Conservation (phyloP, 1,140 invertebrate species). For the Phymorhynchus buccinoides region DNA sequence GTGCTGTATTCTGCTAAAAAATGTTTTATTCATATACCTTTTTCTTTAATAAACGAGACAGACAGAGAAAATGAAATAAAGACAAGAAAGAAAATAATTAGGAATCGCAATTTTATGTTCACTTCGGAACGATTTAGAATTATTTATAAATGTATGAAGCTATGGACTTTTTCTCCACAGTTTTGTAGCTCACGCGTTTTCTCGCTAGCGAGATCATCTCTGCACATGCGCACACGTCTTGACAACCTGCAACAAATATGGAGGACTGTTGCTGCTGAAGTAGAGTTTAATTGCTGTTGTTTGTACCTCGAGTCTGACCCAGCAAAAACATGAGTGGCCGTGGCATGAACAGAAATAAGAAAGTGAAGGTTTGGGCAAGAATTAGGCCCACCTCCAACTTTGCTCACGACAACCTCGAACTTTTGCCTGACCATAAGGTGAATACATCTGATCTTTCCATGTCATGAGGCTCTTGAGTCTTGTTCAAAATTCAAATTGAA, state of each 20-base stretch:
- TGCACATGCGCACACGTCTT: constrained; percentile 58
- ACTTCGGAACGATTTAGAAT: too few relatives aligned
- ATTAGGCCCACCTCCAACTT: constrained; percentile 71
- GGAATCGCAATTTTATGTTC: too few relatives aligned
- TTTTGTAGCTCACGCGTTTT: not conserved
- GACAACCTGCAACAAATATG: constrained; percentile 66
- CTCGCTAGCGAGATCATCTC: not conserved
- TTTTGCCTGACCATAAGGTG: constrained; percentile 68
- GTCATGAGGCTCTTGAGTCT: too few relatives aligned
- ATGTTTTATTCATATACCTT: too few relatives aligned
- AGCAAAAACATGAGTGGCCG: constrained; percentile 45
- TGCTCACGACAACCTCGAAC: constrained; percentile 69
- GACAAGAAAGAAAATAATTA: too few relatives aligned
- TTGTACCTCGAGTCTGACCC: not conserved
- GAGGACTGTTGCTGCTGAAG: constrained; percentile 34
- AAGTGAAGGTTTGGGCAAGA: constrained; percentile 72
- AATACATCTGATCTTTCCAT: too few relatives aligned
- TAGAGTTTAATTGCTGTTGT: constrained; percentile 10
- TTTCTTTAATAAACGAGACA: too few relatives aligned
- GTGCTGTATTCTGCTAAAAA: too few relatives aligned
- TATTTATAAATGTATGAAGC: too few relatives aligned
- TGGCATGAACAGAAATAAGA: constrained; percentile 55
- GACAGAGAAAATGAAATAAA: too few relatives aligned
- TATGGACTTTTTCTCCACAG: too few relatives aligned
- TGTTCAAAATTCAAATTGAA: too few relatives aligned